Percentiles rank a stretch among this genome's conserved stretches.
phyloP scores from a whole-genome alignment of 2,797 vertebrate species.

The Gadopsis bispinosus region DNA sequence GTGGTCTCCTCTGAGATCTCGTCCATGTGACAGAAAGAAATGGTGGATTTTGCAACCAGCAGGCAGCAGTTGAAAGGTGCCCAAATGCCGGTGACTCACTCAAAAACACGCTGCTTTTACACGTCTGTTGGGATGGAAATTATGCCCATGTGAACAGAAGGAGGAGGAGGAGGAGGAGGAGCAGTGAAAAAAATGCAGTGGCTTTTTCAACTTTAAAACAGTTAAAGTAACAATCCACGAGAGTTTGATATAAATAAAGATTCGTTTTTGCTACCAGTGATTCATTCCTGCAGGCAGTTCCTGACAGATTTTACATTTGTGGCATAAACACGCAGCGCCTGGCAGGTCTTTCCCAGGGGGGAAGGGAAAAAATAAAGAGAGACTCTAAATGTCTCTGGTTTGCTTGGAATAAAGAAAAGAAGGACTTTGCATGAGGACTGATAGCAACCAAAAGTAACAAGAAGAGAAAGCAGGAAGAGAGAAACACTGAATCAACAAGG shows the following conservation, averaged over 20 bases:
- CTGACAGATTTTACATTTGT: slow-evolving; percentile 17
- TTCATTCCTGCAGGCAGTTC: slow-evolving; percentile 26
- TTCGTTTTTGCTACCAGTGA: slow-evolving; percentile 24
- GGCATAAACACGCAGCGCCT: slow-evolving; percentile 15
- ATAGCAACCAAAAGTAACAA: slow-evolving; percentile 10
- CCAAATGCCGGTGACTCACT: slow-evolving; percentile 64
- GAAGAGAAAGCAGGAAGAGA: slow-evolving; percentile 19
- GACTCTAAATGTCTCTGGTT: slow-evolving; percentile 12
- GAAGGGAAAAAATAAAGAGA: background rate
- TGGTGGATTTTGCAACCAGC: slow-evolving; percentile 55
- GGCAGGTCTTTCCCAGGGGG: background rate
- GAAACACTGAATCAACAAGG: background rate
- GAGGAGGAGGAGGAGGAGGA: background rate
- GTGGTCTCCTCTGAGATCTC: slow-evolving; percentile 49
- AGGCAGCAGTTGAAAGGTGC: slow-evolving; percentile 57
- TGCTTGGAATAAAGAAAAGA: background rate
- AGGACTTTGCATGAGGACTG: slow-evolving; percentile 21
- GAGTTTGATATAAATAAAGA: slow-evolving; percentile 38
- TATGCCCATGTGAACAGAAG: slow-evolving; percentile 20
- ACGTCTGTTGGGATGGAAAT: slow-evolving; percentile 40
- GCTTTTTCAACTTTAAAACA: slow-evolving; percentile 27
- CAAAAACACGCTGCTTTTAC: slow-evolving; percentile 46
- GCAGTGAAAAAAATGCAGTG: background rate
- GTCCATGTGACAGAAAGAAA: slow-evolving; percentile 51
- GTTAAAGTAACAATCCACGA: slow-evolving; percentile 25